Conservation (phyloP, 2,113 vertebrate species). For the Pygoscelis adeliae region DNA sequence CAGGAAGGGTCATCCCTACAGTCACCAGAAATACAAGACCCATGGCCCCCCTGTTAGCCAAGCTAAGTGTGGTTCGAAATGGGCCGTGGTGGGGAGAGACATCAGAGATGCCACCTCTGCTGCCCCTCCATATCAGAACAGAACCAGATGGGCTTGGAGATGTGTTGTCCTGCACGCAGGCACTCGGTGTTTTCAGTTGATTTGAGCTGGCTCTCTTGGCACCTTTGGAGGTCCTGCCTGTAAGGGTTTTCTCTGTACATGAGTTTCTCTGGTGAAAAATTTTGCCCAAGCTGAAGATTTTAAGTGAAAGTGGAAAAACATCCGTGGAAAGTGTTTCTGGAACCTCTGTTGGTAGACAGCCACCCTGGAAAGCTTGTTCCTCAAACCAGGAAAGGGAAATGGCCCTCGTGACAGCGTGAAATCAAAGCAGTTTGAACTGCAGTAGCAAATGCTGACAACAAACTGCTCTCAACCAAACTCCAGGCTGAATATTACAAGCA, state of each 20-base stretch:
- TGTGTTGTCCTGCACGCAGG: background rate
- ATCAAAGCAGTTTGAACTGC: background rate
- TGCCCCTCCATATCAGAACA: background rate
- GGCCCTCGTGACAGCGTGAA: background rate
- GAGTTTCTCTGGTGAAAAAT: background rate
- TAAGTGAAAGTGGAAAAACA: background rate
- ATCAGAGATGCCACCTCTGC: background rate
- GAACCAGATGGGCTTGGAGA: background rate
- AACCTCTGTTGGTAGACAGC: background rate
- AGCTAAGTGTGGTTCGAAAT: background rate
- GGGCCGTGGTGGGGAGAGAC: background rate
- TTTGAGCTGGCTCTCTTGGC: background rate
- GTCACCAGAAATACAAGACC: background rate
- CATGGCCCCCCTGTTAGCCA: accelerated
- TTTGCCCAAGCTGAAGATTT: background rate
- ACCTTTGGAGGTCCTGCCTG: background rate
- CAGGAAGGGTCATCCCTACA: background rate
- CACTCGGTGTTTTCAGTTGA: accelerated
- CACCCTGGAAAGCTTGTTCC: background rate
- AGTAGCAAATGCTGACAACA: background rate
- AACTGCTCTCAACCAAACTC: background rate
- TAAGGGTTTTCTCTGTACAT: background rate
- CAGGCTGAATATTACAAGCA: background rate
- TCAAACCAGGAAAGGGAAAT: background rate
- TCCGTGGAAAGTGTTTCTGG: background rate